Evolutionary conservation across 1,140 invertebrate genomes (phyloP), one percentile per base, ranked within the genome.

Genomic region (Amphibalanus amphitrite): DNA sequence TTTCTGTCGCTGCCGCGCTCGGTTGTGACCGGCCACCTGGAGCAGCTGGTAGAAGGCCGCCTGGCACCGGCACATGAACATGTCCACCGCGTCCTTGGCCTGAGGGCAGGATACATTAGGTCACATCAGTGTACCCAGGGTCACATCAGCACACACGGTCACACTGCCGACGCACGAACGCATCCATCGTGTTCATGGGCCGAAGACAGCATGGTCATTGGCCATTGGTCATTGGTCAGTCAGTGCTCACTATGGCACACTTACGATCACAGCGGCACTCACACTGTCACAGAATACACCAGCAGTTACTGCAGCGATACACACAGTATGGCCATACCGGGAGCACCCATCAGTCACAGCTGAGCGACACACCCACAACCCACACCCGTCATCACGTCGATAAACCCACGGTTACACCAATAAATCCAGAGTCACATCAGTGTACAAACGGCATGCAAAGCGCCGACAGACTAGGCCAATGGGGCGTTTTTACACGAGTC

Each of bases 1-100:
- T 82, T 95, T 96, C 79, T 97, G 95, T 71, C 95, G 83, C 80
- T 97, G 95, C 38, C 95, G 82, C 3, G 95, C 95, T 74, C 93
- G 83, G 82, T 98, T 98, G 78, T 97, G 93, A 3, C 95, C 95
- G 78, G 89, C 93, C 65, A 94, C 86, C 78, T 95, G 90, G n/a
- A 98, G 83, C 29, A 98, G 83, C 73, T 86, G 88, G 23, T 88
- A 89, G 78, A 97, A 93, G 15, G 94, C 89, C 28, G 89, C 85
- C n/a, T 90, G 87, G 78, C 93, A 95, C 73, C 91, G 90, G 25
- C 84, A 84, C 68, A 98, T 85, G 82, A 97, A 96, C 33, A 87
- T 88, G 76, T 97, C 93, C 0, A 96, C 85, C 79, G 89, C 92
- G 72, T 93, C 90, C 78, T 89, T 90, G 3, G 89, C 88, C 83